Evolutionary conservation across 1,140 invertebrate genomes (phyloP), one percentile per base, ranked within the genome.

Genomic region (Atta colombica): DNA sequence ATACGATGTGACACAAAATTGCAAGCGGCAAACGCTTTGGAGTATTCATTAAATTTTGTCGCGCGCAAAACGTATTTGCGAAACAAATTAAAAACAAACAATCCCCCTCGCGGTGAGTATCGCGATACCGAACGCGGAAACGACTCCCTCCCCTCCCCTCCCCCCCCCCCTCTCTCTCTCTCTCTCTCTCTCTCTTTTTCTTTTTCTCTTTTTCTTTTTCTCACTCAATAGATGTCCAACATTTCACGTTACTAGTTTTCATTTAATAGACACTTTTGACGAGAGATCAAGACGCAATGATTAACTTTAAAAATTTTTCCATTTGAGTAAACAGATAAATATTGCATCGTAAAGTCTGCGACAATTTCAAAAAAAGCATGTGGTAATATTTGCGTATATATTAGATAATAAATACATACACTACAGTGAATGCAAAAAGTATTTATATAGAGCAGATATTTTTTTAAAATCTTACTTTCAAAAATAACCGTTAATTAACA

Each of bases 21-120:
- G 77, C 77, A 82, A 82, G 80, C 80, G 80, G 80, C 80, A 82
- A 82, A 82, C 80, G 80, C 80, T 82, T 82, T 82, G 80, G 80
- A 82, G 80, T 82, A 82, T 82, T 82, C 80, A 82, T 82, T 82
- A 82, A 82, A 82, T 82, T 82, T 86, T 71, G 74, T 60, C 63
- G 39, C 31, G 84, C 51, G 66, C 63, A 65, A 82, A 69, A 69
- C 78, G 78, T 86, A 81, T 91, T 84, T 74, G 63, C 55, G 58
- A 84, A 60, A 72, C 85, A 90, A 89, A 90, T 89, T 89, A 89
- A 90, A 90, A 90, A 86, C 88, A 90, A 90, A 90, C 88, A 90
- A 63, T 51, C 58, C 58, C 25, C 58, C 31, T 63, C 88, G 66
- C 51, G 72, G 58, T 81, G 82, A 86, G 69, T 88, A 87, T 90